These are phyloP conservation scores for Spatulosminthurus flaviceps DNA, from an alignment of 2,888 invertebrate genomes.

Conservation along the genomic window DNA sequence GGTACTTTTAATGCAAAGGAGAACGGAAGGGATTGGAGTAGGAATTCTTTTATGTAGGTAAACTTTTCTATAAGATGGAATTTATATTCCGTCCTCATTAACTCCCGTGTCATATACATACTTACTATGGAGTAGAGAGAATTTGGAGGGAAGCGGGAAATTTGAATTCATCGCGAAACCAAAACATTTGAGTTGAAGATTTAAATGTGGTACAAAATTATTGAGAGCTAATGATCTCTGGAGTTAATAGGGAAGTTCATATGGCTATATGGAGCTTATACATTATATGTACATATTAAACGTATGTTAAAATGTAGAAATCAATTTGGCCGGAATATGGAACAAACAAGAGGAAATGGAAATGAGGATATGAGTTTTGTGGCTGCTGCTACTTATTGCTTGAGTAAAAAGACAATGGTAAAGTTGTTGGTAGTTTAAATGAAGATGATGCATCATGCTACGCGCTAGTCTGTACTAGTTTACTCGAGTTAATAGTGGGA, in stretches of 20 bases:
- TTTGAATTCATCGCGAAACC: no score
- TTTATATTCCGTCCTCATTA: background rate
- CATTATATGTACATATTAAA: background rate
- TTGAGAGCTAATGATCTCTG: no score
- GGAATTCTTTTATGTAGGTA: no score
- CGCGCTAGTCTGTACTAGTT: background rate
- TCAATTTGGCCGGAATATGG: background rate
- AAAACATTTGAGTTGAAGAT: no score
- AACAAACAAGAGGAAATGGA: slow-evolving; percentile 19
- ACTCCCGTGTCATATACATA: background rate
- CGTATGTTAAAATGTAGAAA: background rate
- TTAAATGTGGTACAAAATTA: no score
- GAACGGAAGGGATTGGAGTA: background rate
- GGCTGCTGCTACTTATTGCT: slow-evolving; percentile 5
- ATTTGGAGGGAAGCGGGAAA: no score
- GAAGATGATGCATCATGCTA: background rate
- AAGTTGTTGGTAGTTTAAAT: background rate
- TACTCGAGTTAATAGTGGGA: slow-evolving; percentile 29
- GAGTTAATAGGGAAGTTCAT: no score
- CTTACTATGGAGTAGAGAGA: no score
- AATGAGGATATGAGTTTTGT: slow-evolving; percentile 19
- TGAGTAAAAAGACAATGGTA: slow-evolving; percentile 4
- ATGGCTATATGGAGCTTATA: no score
- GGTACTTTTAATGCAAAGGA: background rate
- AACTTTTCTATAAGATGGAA: no score